Evolutionary conservation across 2,113 vertebrate genomes (phyloP).

Genomic region (human (Homo sapiens)): DNA sequence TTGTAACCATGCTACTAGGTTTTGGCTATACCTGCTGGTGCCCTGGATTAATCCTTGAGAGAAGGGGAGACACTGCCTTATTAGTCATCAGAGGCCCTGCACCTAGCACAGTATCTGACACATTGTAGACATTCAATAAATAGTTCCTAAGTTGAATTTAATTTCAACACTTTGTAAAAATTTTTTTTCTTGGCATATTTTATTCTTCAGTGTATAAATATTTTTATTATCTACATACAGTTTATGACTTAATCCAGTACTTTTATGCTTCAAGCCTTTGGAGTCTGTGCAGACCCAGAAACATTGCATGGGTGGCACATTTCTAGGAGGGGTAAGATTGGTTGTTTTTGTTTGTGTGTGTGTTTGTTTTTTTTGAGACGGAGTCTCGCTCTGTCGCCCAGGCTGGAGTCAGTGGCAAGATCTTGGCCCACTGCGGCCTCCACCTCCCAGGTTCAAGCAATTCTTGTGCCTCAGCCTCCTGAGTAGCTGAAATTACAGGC

Average conservation of each 20-base stretch:
- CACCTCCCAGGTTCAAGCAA: too few species aligned
- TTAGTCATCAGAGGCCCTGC: background rate
- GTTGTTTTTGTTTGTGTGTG: too few species aligned
- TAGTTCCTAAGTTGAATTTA: constrained; percentile 4
- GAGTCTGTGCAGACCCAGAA: background rate
- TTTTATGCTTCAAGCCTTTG: background rate
- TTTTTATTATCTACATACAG: background rate
- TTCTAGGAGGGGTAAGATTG: background rate
- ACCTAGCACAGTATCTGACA: background rate
- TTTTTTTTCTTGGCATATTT: background rate
- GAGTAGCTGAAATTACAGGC: too few species aligned
- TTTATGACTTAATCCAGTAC: background rate
- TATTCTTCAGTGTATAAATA: background rate
- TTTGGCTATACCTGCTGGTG: background rate
- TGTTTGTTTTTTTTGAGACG: too few species aligned
- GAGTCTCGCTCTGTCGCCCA: too few species aligned
- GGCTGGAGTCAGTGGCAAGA: too few species aligned
- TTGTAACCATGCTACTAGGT: background rate
- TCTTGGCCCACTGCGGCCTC: too few species aligned
- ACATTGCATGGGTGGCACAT: background rate
- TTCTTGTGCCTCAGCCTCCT: too few species aligned
- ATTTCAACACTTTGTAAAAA: background rate
- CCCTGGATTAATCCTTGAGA: background rate
- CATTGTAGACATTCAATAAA: background rate
- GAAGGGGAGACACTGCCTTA: background rate